Evolutionary conservation across 1,140 invertebrate species (phyloP).

Genomic region (Heliconius hermathena): DNA sequence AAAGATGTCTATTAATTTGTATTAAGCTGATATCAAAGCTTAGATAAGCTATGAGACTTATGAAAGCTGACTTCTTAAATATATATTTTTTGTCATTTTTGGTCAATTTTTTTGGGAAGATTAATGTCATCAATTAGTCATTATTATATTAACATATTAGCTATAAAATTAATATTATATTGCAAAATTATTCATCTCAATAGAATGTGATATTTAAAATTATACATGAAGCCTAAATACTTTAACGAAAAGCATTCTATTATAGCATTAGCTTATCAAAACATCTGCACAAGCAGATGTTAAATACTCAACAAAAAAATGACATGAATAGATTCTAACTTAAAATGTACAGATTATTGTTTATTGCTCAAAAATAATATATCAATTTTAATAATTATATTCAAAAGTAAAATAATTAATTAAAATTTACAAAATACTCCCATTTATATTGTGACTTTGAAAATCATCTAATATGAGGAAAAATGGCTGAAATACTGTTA

Average conservation of each 20-base stretch:
- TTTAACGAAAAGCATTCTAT: not conserved
- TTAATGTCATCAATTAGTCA: too few relatives aligned
- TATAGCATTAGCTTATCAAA: not conserved
- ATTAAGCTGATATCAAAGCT: not conserved
- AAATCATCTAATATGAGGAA: not conserved
- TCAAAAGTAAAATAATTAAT: not conserved
- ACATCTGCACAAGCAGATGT: not conserved
- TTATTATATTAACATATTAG: too few relatives aligned
- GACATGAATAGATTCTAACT: not conserved
- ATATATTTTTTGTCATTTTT: not conserved
- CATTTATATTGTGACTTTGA: not conserved
- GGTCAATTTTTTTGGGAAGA: too few relatives aligned
- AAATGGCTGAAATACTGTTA: not conserved
- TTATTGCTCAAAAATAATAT: constrained; percentile 7
- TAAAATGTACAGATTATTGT: not conserved
- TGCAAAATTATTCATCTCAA: not conserved
- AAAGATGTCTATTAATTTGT: not conserved
- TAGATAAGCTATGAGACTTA: not conserved
- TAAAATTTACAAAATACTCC: not conserved
- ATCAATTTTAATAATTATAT: constrained; percentile 7
- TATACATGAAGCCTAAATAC: not conserved
- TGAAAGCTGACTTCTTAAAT: not conserved
- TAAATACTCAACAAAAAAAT: not conserved
- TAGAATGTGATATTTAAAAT: constrained; percentile 7
- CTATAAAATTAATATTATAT: not conserved